A percentile compares a stretch with the other conserved stretches of the same genome.
Conservation (phyloP, 2,113 vertebrate genomes). For the Amazona vittata region DNA sequence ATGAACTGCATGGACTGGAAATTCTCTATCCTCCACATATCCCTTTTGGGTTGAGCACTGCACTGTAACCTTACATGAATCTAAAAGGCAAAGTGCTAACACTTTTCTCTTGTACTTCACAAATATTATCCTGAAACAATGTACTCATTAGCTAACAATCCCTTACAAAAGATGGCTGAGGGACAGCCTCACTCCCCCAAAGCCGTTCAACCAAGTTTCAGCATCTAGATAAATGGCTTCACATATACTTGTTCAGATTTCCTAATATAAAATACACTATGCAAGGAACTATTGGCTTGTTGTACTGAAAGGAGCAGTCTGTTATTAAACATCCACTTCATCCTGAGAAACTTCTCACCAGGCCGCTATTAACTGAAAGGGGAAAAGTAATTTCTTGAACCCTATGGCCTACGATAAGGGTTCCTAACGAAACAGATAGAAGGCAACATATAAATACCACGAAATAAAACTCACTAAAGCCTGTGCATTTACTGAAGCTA, state of each 20-base stretch:
- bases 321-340: neutral
- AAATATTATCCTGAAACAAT: neutral
- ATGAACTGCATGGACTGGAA: neutral
- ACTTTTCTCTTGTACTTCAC: neutral
- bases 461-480: neutral
- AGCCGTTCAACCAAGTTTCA: neutral
- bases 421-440: neutral
- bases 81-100: neutral
- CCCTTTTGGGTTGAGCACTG: neutral
- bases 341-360: neutral
- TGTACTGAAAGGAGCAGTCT: neutral
- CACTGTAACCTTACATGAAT: neutral
- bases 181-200: neutral
- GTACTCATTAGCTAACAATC: neutral
- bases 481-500: neutral
- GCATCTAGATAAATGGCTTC: neutral
- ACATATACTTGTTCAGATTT: neutral
- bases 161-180: accelerated
- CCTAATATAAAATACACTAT: neutral
- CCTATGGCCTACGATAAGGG: neutral
- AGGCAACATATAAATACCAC: neutral
- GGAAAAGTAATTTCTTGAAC: neutral
- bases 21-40: neutral
- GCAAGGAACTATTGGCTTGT: neutral
- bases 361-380: neutral